phyloP scores from a whole-genome alignment of 1,140 invertebrate genomes.

The Megalopta genalis region DNA sequence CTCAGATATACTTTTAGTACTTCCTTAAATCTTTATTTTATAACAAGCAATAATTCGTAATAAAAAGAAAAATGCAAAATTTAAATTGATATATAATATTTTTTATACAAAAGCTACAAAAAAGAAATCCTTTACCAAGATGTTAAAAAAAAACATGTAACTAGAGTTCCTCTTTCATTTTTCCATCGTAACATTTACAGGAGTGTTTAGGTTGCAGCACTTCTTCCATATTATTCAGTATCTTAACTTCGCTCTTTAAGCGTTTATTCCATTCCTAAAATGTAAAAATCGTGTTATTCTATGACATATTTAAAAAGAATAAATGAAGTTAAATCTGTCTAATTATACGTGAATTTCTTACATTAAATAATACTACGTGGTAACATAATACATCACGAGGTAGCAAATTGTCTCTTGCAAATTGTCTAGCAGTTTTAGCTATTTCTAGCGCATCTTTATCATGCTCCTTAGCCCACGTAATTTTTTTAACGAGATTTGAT shows the following conservation, averaged over 20 bases:
- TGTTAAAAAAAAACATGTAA: neutral
- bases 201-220: conserved; percentile 83
- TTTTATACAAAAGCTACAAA: neutral
- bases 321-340: conserved; percentile 48
- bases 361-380: conserved; percentile 89
- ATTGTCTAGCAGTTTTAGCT: conserved; percentile 85
- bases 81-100: neutral
- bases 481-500: conserved; percentile 88
- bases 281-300: conserved; percentile 55
- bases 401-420: conserved; percentile 89
- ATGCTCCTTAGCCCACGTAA: conserved; percentile 90
- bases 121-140: conserved; percentile 14
- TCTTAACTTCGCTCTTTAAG: conserved; percentile 82
- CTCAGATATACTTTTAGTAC: too few relatives aligned
- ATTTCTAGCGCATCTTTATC: conserved; percentile 88
- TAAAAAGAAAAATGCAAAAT: neutral
- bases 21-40: neutral
- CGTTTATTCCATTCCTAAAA: conserved; percentile 88
- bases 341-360: conserved; percentile 72
- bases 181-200: conserved; percentile 79
- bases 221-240: conserved; percentile 87
- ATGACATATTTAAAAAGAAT: conserved; percentile 42
- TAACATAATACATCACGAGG: conserved; percentile 95
- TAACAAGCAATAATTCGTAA: conserved; percentile 13
- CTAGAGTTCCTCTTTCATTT: conserved; percentile 79